Percentiles rank a stretch among this genome's conserved stretches.
Evolutionary conservation across 2,113 vertebrate genomes (phyloP).

Genomic region (Machaerirhynchus nigripectus): DNA sequence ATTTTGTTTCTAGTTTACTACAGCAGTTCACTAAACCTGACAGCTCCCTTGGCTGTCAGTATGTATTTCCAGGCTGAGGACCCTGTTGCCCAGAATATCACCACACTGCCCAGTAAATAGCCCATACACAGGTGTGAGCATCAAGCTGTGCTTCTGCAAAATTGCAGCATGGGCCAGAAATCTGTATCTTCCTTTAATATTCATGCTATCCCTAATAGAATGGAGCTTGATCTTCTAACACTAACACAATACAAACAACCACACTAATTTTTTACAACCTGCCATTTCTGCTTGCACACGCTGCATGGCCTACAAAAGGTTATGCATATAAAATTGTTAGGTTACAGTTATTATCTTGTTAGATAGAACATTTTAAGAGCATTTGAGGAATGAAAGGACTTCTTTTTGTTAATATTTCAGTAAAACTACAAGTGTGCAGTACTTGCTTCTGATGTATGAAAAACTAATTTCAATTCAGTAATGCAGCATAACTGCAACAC

Average conservation of each 20-base stretch:
- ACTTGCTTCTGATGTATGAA: slow-evolving; percentile 4
- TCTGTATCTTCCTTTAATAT: not conserved
- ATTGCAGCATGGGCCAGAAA: not conserved
- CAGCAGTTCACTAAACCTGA: not conserved
- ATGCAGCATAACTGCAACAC: not conserved
- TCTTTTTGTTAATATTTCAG: slow-evolving; percentile 27
- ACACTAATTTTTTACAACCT: slow-evolving; percentile 11
- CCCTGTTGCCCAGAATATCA: not conserved
- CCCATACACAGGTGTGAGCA: not conserved
- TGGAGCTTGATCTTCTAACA: not conserved
- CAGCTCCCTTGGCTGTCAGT: not conserved
- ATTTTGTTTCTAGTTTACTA: not conserved
- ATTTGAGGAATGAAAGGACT: slow-evolving; percentile 18
- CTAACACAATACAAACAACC: not conserved
- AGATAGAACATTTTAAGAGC: slow-evolving; percentile 26
- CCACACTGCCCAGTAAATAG: not conserved
- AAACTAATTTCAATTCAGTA: slow-evolving; percentile 19
- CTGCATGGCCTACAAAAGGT: slow-evolving; percentile 23
- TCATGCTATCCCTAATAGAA: not conserved
- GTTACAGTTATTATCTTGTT: slow-evolving; percentile 40
- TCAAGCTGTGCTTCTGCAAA: not conserved
- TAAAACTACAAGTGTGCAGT: not conserved
- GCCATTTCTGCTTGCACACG: not conserved
- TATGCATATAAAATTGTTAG: slow-evolving; percentile 41
- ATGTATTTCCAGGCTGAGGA: not conserved